Evolutionary conservation across 2,888 invertebrate species (phyloP), one percentile per base, ranked within the genome.

Genomic region (Drosophila lacicola): DNA sequence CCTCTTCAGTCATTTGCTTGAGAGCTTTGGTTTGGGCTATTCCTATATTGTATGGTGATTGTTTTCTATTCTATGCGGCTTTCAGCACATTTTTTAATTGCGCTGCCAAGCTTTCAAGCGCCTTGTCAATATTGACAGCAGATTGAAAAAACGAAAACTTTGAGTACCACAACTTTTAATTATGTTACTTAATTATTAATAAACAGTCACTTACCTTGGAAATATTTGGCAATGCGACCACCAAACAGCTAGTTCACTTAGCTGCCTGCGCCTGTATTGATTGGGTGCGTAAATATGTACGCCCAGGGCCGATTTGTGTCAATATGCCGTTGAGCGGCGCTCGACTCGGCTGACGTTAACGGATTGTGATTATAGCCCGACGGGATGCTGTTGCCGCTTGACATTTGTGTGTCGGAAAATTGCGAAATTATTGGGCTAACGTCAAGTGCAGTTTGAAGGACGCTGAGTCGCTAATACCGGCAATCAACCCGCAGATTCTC

Each of bases 201-300:
- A 57, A 66, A 69, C 60, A 19, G 5, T 10, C n/a, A 74, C 49
- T 56, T 63, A 51, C 62, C 70, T 69, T 56, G 46, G 55, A 53
- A 54, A 44, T 56, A 39, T 44, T 62, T 17, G 34, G 49, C 47
- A 62, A 57, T 11, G 42, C 34, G 64, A 45, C 19, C 41, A 46
- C 25, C 44, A 58, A 84, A 74, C 58, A 78, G 58, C 51, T 45
- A 47, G 42, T 53, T 45, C 39, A 55, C 39, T 57, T 50, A 36
- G 56, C 56, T 42, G 58, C 50, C 65, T 45, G 36, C 44, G 68
- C 63, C 51, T 62, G 65, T 80, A 82, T 80, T 83, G 89, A 84
- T 85, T 86, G 77, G 71, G 71, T 80, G 76, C 70, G 71, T 77
- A 72, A 82, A 71, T 81, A 84, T 70, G 66, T 56, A 49, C 63